These are phyloP conservation scores for Pseudococcus jackbeardsleyi DNA, from an alignment of 2,888 invertebrate species.

Conservation along the genomic window DNA sequence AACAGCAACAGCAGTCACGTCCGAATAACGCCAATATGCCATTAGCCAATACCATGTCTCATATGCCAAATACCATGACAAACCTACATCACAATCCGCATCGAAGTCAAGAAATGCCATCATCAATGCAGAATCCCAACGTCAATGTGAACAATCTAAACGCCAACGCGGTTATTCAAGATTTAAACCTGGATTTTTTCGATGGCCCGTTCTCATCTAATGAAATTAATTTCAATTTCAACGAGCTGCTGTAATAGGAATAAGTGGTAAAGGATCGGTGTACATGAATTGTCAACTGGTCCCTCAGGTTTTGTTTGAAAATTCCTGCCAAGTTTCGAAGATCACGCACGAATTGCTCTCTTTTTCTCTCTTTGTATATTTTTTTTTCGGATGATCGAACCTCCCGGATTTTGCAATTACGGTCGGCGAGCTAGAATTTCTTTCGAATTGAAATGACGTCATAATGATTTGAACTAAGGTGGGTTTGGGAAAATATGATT, in stretches of 20 bases:
- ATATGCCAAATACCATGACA: conserved; percentile 48
- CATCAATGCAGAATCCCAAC: conserved; percentile 24
- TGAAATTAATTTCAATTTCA: conserved; percentile 71
- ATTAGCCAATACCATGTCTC: conserved; percentile 49
- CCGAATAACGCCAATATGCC: conserved; percentile 33
- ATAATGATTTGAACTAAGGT: neutral
- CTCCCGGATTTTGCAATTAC: neutral
- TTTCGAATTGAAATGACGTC: neutral
- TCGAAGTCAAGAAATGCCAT: conserved; percentile 37
- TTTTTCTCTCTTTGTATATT: neutral
- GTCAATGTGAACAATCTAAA: conserved; percentile 20
- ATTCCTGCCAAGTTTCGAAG: neutral
- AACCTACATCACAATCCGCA: conserved; percentile 51
- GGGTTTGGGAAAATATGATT: neutral
- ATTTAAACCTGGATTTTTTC: conserved; percentile 67
- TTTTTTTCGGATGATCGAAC: conserved; percentile 11
- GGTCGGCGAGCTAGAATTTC: neutral
- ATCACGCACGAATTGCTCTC: neutral
- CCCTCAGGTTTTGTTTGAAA: neutral
- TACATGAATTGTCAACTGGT: neutral
- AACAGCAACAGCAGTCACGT: conserved; percentile 2
- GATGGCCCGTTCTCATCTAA: conserved; percentile 81
- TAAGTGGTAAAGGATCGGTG: neutral
- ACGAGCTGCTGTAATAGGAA: neutral
- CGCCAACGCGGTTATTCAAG: conserved; percentile 58